Evolutionary conservation across 2,113 vertebrate genomes (phyloP), one percentile per base, ranked within the genome.

Genomic region (Cebidichthys violaceus): DNA sequence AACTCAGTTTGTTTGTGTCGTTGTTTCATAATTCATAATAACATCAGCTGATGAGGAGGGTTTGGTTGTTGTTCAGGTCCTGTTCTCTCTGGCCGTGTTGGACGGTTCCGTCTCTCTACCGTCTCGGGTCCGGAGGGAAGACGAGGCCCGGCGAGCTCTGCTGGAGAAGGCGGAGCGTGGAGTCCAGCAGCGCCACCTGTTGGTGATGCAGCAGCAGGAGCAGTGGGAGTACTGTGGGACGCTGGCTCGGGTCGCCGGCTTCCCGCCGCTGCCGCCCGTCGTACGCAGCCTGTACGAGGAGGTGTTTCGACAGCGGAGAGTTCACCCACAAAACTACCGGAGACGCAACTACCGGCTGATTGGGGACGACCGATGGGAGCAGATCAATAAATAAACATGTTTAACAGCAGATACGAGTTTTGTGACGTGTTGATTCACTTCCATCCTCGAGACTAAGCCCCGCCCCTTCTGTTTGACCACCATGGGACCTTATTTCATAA

Each of bases 141-240:
- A 66, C 0, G 92, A 93, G 22, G 72, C 75, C 4, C 47, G 17
- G 33, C 71, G 1, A 10, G 86, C 86, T 79, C 84, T 61, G 45
- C 83, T 83, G 45, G 67, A 70, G 4, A 93, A 93, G 66, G 1
- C 9, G 55, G 73, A 69, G 8, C 59, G 1, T 0, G 94, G 92
- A 1, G 88, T 94, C 14, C 50, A 86, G 33, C 73, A 15, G 57
- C 92, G 72, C 73, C 94, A 95, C 86, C 79, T 95, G 39, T 54
- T 95, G 68, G 27, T 85, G 4, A 13, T 95, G 77, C 77, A 90
- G 1, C 68, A 29, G 1, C 65, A 29, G 33, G 85, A 89, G 6
- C 94, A 95, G 88, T 95, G 94, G 94, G 87, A 84, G n/a, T 95
- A 95, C 90, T 91, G 89, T 70, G 9, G 14, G 2, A 8, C 2